Conservation (phyloP, 1,140 invertebrate species). For the Rhopalosiphum padi region DNA sequence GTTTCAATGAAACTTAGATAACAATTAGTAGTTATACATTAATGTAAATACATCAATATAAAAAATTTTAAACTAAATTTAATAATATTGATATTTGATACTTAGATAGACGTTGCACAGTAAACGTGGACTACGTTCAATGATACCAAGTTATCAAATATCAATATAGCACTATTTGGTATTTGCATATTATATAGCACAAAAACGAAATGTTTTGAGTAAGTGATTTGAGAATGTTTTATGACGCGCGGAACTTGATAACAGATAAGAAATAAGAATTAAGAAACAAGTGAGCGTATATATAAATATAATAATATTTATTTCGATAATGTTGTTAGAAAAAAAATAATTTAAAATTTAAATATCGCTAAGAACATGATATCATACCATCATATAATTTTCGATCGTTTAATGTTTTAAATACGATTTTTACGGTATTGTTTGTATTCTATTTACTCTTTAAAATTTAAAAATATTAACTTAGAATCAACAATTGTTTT, state of each 20-base stretch:
- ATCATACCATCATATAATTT: neutral
- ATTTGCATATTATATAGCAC: neutral
- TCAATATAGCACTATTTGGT: neutral
- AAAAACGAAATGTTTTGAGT: neutral
- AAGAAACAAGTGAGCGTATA: neutral
- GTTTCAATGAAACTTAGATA: neutral
- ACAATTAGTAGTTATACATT: neutral
- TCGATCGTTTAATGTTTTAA: neutral
- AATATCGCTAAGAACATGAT: neutral
- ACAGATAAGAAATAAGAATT: neutral
- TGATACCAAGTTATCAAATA: neutral
- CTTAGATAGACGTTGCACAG: neutral
- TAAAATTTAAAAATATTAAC: neutral
- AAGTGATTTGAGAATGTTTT: neutral
- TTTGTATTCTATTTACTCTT: neutral
- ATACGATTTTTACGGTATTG: neutral
- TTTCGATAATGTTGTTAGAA: neutral
- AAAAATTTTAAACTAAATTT: neutral
- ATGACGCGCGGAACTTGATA: neutral
- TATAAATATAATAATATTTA: neutral
- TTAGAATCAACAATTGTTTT: constrained; percentile 22
- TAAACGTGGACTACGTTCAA: neutral
- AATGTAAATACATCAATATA: neutral
- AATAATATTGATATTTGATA: neutral
- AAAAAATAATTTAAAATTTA: neutral